Evolutionary conservation across 2,888 invertebrate species (phyloP), one percentile per base, ranked within the genome.

Genomic region (Proisotoma minuta): DNA sequence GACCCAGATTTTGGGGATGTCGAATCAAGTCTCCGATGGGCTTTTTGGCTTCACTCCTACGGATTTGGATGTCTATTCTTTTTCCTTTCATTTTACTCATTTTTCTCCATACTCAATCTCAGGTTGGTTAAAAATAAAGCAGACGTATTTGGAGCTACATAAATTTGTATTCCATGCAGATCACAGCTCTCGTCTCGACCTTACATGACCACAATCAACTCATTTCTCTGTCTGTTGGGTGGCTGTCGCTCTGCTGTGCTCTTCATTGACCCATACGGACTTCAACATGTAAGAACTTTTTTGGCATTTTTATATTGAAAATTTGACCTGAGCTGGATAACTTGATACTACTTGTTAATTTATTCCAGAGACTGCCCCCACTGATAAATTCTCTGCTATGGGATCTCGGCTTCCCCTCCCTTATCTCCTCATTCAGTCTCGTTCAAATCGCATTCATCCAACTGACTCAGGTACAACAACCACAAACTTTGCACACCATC

Each of bases 201-300:
- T 57, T 81, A 81, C 72, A 81, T 83, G 79, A 79, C 81, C 43
- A 81, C 82, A 57, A 82, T 82, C 75, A 82, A 83, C 74, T 78
- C 80, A 66, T 81, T 83, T 74, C 76, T 84, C 27, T 81, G 82
- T 72, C 74, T 82, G 18, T 76, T 82, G 57, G 82, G 83, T 39
- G 75, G 78, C 57, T 79, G 81, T 47, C 78, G 83, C 67, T 79
- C 81, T 20, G 76, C 78, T 47, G 81, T 79, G 59, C 79, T 84
- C 60, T 80, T 82, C 75, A 80, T 83, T 72, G 83, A 84, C 75
- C 82, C 84, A 40, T 84, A 84, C 76, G 81, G 81, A 72, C 78
- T 81, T 43, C 79, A 79, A 74, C 78, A 80, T 76, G 82, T 81
- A 72, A 76, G 76, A 22, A 8, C 20, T 20, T 34, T 34, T 34